These are phyloP conservation scores for Plodia interpunctella DNA, from an alignment of 1,140 invertebrate genomes.

Conservation along the genomic window DNA sequence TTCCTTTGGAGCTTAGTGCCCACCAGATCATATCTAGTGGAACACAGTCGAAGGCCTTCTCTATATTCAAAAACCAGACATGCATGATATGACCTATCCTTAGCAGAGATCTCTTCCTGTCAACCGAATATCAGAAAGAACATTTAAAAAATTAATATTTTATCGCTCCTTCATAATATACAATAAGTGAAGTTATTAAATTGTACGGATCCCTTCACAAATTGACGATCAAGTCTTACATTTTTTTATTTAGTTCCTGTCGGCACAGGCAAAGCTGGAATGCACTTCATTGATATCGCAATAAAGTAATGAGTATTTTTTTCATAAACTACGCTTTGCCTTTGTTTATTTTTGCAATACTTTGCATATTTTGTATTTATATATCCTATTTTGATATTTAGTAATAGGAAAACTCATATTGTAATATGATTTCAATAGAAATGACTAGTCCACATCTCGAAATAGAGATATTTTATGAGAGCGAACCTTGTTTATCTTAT, in stretches of 20 bases:
- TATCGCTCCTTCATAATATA: too few species aligned
- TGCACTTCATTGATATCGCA: conserved; percentile 70
- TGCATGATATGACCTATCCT: too few species aligned
- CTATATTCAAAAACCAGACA: too few species aligned
- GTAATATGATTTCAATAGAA: neutral
- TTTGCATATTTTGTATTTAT: neutral
- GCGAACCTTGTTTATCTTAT: too few species aligned
- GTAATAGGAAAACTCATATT: too few species aligned
- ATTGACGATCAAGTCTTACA: neutral
- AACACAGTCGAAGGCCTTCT: neutral
- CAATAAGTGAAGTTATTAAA: conserved; percentile 27
- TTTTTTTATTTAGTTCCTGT: conserved; percentile 50
- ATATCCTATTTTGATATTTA: too few species aligned
- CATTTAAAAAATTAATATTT: too few species aligned
- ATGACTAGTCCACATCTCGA: too few species aligned
- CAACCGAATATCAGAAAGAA: too few species aligned
- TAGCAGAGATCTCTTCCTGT: too few species aligned
- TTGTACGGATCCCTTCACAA: neutral
- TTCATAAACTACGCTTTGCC: neutral
- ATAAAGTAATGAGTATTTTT: conserved; percentile 70
- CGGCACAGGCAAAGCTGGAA: conserved; percentile 67
- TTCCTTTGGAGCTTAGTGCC: neutral
- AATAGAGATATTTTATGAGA: too few species aligned
- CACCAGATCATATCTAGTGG: neutral
- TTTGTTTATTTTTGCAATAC: neutral